Evolutionary conservation across 1,140 invertebrate species (phyloP).

Genomic region (Phenacoccus solenopsis): DNA sequence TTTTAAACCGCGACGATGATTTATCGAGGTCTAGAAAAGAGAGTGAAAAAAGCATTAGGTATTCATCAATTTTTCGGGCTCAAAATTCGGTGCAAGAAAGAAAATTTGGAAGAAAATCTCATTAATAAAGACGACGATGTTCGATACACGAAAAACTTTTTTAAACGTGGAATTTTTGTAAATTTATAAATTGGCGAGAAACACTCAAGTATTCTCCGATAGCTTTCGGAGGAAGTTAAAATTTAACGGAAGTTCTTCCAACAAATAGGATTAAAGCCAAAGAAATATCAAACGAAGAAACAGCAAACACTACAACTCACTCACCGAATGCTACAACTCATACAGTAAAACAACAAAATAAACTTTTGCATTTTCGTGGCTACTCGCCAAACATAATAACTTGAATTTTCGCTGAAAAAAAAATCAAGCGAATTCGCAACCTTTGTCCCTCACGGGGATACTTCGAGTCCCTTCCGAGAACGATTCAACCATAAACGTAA

Average conservation of each 20-base stretch:
- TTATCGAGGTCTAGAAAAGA: no score
- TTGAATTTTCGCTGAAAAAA: background rate
- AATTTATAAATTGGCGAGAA: slow-evolving; percentile 17
- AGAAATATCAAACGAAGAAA: slow-evolving; percentile 8
- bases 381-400: slow-evolving; percentile 9
- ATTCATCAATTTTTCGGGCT: no score
- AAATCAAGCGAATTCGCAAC: background rate
- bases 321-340: background rate
- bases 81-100: no score
- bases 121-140: background rate
- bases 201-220: slow-evolving; percentile 7
- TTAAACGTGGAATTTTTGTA: background rate
- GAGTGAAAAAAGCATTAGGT: no score
- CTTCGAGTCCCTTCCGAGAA: background rate
- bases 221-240: background rate
- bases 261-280: slow-evolving; percentile 11
- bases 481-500: background rate
- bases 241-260: slow-evolving; percentile 11
- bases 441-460: background rate
- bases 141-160: background rate
- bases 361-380: slow-evolving; percentile 10
- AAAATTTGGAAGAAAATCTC: no score
- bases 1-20: no score
- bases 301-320: slow-evolving; percentile 6
- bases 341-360: slow-evolving; percentile 5